Conservation (phyloP, 2,888 invertebrate species). For the Fragum fragum region DNA sequence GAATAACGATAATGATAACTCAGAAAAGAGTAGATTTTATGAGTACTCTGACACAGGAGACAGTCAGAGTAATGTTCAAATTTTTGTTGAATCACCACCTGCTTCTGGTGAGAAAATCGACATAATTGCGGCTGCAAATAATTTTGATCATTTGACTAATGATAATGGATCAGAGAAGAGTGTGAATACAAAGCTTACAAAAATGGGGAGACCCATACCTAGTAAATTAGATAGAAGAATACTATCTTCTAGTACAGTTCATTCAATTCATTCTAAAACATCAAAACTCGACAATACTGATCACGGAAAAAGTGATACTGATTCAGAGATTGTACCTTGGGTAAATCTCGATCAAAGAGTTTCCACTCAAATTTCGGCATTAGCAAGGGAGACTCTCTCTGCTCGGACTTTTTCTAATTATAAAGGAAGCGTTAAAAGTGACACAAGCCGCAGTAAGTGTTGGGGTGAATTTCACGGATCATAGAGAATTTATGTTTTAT, state of each 20-base stretch:
- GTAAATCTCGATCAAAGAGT: slow-evolving; percentile 1
- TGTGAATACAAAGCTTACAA: not conserved
- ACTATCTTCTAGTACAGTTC: slow-evolving; percentile 1
- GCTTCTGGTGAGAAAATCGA: too few relatives aligned
- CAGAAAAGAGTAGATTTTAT: slow-evolving; percentile 19
- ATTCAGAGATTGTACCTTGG: slow-evolving; percentile 22
- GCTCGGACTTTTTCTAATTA: slow-evolving; percentile 26
- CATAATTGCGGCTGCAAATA: not conserved
- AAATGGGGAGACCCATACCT: slow-evolving; percentile 17
- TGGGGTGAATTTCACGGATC: slow-evolving; percentile 16
- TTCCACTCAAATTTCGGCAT: slow-evolving; percentile 10
- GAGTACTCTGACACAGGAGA: not conserved
- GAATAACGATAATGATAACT: slow-evolving; percentile 3
- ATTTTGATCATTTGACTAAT: not conserved
- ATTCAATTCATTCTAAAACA: not conserved
- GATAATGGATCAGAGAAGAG: slow-evolving; percentile 17
- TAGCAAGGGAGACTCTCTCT: slow-evolving; percentile 14
- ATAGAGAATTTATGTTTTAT: slow-evolving; percentile 26
- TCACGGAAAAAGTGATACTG: not conserved
- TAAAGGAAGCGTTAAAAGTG: slow-evolving; percentile 37
- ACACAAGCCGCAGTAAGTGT: slow-evolving; percentile 47
- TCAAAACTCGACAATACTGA: slow-evolving; percentile 6
- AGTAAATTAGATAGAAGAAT: slow-evolving; percentile 12
- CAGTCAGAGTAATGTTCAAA: slow-evolving; percentile 2
- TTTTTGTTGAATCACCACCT: slow-evolving; percentile 16